A percentile compares a stretch with the other conserved stretches of the same genome.
phyloP scores from a whole-genome alignment of 2,113 vertebrate species.

The zebrafish (Danio rerio) region GRCz12tu NC_133182.1:13650001-13650500 shows the following conservation, averaged over 20 bases:
- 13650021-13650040: neutral
- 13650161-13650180: slow-evolving; percentile 41
- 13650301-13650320: neutral
- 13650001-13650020: neutral
- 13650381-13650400: neutral
- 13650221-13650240: neutral
- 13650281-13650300: neutral
- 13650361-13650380: neutral
- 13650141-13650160: neutral
- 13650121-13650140: neutral
- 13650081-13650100: neutral
- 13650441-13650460: no score
- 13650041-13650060: neutral
- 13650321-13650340: no score
- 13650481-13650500: no score
- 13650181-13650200: slow-evolving; percentile 12
- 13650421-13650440: no score
- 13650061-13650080: neutral
- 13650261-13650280: neutral
- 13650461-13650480: no score
- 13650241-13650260: neutral
- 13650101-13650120: slow-evolving; percentile 1
- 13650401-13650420: neutral
- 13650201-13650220: neutral
- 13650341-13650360: neutral